Percentiles rank a stretch among this genome's conserved stretches.
Conservation (phyloP, 2,113 vertebrate species). For the Spheniscus mendiculus region DNA sequence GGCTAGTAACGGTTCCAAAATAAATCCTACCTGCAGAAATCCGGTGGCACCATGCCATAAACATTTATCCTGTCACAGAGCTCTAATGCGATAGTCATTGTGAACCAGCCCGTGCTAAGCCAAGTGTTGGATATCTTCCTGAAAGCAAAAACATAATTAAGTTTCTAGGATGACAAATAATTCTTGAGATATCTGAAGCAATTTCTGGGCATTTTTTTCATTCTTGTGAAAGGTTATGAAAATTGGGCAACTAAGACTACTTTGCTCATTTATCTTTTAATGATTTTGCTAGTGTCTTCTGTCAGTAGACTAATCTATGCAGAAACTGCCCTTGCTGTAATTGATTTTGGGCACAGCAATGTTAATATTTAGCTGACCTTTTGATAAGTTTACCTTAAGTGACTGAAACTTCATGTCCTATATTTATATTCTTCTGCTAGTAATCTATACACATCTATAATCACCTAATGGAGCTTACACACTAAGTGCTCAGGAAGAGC, state of each 20-base stretch:
- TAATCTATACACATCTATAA: not conserved
- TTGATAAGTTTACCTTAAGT: conserved; percentile 22
- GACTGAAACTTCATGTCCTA: not conserved
- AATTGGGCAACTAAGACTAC: not conserved
- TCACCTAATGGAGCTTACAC: not conserved
- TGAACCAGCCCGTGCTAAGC: conserved; percentile 99
- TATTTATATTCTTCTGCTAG: not conserved
- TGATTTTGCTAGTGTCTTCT: not conserved
- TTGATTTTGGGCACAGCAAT: not conserved
- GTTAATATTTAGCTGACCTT: conserved; percentile 26
- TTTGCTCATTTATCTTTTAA: not conserved
- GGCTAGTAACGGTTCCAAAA: conserved; percentile 33
- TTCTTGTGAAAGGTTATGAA: conserved; percentile 21
- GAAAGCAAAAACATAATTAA: conserved; percentile 72
- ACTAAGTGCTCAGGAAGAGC: not conserved
- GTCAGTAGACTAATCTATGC: not conserved
- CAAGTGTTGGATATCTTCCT: conserved; percentile 98
- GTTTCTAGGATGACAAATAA: conserved; percentile 51
- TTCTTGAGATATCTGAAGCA: not conserved
- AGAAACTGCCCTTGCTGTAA: not conserved
- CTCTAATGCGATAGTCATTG: conserved; percentile 97
- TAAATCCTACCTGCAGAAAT: conserved; percentile 94
- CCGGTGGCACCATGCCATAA: conserved; percentile 97
- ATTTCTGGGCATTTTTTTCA: not conserved
- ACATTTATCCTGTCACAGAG: conserved; percentile 95